These are phyloP conservation scores for Myotis planiceps DNA, from an alignment of 2,797 vertebrate genomes.

Conservation along the genomic window DNA sequence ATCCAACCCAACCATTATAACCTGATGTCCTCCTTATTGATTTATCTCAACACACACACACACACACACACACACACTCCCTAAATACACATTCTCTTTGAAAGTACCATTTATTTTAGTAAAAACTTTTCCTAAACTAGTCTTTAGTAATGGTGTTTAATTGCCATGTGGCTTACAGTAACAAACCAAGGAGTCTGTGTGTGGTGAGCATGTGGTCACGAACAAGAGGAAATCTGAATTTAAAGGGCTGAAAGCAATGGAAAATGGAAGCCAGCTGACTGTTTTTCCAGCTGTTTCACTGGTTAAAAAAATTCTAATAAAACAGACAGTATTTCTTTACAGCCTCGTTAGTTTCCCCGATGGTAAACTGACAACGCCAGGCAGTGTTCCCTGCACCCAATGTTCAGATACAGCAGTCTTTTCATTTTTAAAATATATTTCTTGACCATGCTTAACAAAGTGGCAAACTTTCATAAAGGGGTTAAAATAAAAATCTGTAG, in stretches of 20 bases:
- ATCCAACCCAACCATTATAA: constrained; percentile 36
- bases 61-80: background rate
- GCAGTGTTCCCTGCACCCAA: constrained; percentile 74
- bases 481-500: background rate
- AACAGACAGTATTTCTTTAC: constrained; percentile 84
- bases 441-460: background rate
- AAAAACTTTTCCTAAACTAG: constrained; percentile 67
- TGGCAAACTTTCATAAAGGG: background rate
- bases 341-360: constrained; percentile 81
- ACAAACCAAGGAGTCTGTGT: constrained; percentile 71
- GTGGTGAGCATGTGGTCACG: constrained; percentile 75
- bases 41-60: background rate
- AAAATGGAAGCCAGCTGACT: constrained; percentile 81
- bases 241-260: constrained; percentile 80
- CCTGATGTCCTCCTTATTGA: constrained; percentile 47
- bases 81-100: constrained; percentile 66
- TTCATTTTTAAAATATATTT: constrained; percentile 2
- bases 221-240: constrained; percentile 79
- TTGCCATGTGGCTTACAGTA: constrained; percentile 76
- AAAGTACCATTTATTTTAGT: constrained; percentile 79
- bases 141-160: constrained; percentile 75
- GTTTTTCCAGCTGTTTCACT: constrained; percentile 87
- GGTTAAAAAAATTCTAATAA: constrained; percentile 80
- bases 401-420: constrained; percentile 43
- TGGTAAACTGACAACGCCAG: constrained; percentile 80